A percentile compares a stretch with the other conserved stretches of the same genome.
Conservation (phyloP, 2,797 vertebrate genomes). For the Platyrinchus mystaceus region DNA sequence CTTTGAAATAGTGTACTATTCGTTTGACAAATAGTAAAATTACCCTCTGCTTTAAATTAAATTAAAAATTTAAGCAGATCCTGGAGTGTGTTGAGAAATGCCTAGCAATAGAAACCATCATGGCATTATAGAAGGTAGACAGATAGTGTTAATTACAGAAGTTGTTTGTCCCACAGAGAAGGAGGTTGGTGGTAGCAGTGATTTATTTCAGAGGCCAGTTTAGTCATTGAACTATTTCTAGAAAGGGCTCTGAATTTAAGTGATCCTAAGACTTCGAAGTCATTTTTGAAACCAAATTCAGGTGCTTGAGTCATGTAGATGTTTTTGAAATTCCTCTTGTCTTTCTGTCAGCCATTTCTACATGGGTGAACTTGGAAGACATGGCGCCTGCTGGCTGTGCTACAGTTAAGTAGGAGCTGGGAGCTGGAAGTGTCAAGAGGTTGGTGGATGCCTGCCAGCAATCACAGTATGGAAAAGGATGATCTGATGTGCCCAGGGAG, state of each 20-base stretch:
- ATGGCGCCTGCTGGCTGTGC: neutral
- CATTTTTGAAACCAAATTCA: constrained; percentile 30
- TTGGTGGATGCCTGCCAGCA: constrained; percentile 33
- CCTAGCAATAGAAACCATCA: neutral
- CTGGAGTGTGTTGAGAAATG: neutral
- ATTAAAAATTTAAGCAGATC: neutral
- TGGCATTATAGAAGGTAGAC: neutral
- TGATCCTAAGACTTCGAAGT: neutral
- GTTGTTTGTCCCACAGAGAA: neutral
- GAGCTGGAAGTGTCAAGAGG: constrained; percentile 9
- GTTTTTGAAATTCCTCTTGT: constrained; percentile 11
- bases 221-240: constrained; percentile 41
- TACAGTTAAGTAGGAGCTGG: neutral
- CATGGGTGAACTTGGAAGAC: neutral
- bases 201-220: constrained; percentile 34
- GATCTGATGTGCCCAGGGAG: neutral
- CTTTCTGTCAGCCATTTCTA: constrained; percentile 18
- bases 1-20: neutral
- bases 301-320: neutral
- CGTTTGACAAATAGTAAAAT: neutral
- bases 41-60: neutral
- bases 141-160: neutral
- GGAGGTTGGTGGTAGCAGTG: neutral
- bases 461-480: neutral
- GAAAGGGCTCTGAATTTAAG: constrained; percentile 23